Conservation (phyloP, 1,140 invertebrate species). For the Hesperophylax magnus region DNA sequence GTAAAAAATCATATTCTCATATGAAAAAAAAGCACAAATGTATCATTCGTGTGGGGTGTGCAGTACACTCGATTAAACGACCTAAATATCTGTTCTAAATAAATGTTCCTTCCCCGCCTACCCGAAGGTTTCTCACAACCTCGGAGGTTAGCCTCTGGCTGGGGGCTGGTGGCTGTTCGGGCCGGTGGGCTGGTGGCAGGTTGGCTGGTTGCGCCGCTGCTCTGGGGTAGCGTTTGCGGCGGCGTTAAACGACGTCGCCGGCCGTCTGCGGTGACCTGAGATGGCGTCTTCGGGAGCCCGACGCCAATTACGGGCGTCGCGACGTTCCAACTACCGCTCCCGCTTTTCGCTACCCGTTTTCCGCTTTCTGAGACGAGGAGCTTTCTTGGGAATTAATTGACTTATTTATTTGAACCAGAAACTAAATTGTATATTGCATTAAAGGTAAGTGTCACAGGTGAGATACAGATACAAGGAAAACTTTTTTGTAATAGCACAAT, state of each 20-base stretch:
- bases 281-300: constrained; percentile 28
- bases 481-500: too few relatives aligned
- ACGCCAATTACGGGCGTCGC: constrained; percentile 43
- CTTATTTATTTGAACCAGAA: too few relatives aligned
- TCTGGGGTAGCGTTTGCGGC: constrained; percentile 55
- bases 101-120: constrained; percentile 1
- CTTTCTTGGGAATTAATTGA: too few relatives aligned
- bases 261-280: constrained; percentile 48
- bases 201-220: constrained; percentile 50
- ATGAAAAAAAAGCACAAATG: too few relatives aligned
- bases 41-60: constrained; percentile 40
- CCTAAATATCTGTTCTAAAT: background rate
- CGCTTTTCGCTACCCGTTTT: too few relatives aligned
- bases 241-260: constrained; percentile 54
- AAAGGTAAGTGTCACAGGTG: too few relatives aligned
- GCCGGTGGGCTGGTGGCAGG: constrained; percentile 39
- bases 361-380: too few relatives aligned
- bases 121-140: background rate
- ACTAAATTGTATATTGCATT: too few relatives aligned
- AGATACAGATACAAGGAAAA: too few relatives aligned
- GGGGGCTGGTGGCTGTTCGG: constrained; percentile 51
- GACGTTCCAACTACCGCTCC: background rate
- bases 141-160: constrained; percentile 34
- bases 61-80: constrained; percentile 45
- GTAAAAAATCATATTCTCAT: too few relatives aligned